phyloP scores from a whole-genome alignment of 2,113 vertebrate species.

The Corythornis madagascariensis region DNA sequence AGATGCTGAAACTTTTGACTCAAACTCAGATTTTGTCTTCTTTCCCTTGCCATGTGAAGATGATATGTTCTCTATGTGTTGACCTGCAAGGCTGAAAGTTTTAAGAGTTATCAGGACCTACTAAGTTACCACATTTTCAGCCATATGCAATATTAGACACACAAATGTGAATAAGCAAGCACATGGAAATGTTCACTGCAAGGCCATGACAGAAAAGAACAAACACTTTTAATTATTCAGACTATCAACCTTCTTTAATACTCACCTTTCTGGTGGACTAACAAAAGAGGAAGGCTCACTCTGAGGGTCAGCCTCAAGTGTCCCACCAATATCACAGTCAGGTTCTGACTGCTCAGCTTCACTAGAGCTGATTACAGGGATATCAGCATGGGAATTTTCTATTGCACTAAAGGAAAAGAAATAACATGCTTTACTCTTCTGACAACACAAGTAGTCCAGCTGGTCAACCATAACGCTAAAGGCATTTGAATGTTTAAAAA shows the following conservation, averaged over 20 bases:
- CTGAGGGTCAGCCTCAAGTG: conserved; percentile 80
- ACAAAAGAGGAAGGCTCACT: conserved; percentile 85
- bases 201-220: conserved; percentile 17
- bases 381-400: conserved; percentile 87
- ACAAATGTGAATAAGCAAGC: conserved; percentile 58
- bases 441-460: not conserved
- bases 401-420: conserved; percentile 89
- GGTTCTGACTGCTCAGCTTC: conserved; percentile 81
- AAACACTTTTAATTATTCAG: not conserved
- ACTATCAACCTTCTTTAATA: conserved; percentile 59
- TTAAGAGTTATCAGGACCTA: not conserved
- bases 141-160: not conserved
- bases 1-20: conserved; percentile 69
- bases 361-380: conserved; percentile 82
- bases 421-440: conserved; percentile 81
- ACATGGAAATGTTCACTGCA: not conserved
- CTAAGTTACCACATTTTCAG: not conserved
- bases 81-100: conserved; percentile 75
- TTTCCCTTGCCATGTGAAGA: conserved; percentile 79
- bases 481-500: not conserved
- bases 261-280: conserved; percentile 85
- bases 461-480: not conserved
- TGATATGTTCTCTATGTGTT: conserved; percentile 80
- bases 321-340: conserved; percentile 88
- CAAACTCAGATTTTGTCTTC: conserved; percentile 78